phyloP scores from a whole-genome alignment of 1,140 invertebrate genomes.

The Trachymyrmex cornetzi region DNA sequence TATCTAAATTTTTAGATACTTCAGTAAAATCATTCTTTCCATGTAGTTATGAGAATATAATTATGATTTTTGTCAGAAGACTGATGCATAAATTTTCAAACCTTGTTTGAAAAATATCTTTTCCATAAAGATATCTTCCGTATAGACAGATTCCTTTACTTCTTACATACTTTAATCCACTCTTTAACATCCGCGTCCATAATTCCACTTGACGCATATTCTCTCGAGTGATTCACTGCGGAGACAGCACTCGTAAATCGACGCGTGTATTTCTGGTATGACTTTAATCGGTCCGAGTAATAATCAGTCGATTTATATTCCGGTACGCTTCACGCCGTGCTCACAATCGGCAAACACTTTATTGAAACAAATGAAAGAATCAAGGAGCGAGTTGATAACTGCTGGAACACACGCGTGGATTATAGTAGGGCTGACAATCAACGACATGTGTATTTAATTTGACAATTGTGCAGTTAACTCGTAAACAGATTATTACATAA shows the following conservation, averaged over 20 bases:
- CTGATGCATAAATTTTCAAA: not conserved
- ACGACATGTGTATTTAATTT: slow-evolving; percentile 36
- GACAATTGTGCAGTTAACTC: not conserved
- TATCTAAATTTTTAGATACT: too few relatives aligned
- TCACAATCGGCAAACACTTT: slow-evolving; percentile 26
- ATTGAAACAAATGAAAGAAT: slow-evolving; percentile 34
- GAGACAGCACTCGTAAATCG: slow-evolving; percentile 8
- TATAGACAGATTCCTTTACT: not conserved
- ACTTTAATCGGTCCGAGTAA: slow-evolving; percentile 44
- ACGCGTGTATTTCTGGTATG: slow-evolving; percentile 20
- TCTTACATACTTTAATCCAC: not conserved
- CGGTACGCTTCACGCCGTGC: slow-evolving; percentile 12
- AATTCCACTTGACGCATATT: slow-evolving; percentile 48
- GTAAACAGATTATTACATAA: slow-evolving; percentile 26
- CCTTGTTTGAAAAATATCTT: slow-evolving; percentile 9
- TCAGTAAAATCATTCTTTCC: too few relatives aligned
- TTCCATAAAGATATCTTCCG: not conserved
- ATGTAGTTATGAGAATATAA: not conserved
- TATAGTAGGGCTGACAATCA: slow-evolving; percentile 17
- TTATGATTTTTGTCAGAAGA: not conserved
- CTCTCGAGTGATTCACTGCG: slow-evolving; percentile 53
- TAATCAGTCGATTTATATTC: slow-evolving; percentile 62
- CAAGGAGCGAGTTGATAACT: slow-evolving; percentile 14
- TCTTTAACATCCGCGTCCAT: not conserved
- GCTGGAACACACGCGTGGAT: slow-evolving; percentile 5